Conservation (phyloP, 2,113 vertebrate genomes). For the Podocnemis expansa region DNA sequence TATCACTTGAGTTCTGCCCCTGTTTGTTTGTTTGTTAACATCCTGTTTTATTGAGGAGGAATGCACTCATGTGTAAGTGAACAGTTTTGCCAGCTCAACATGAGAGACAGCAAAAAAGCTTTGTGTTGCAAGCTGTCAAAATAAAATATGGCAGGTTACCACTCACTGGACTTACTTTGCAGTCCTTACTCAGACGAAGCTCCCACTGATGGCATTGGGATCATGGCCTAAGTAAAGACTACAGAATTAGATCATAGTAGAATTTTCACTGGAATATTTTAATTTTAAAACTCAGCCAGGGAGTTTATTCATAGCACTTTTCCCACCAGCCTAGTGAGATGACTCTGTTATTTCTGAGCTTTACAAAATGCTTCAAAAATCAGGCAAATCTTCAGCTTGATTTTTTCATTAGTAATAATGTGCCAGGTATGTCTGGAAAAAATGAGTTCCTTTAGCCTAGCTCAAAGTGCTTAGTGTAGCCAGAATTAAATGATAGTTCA, state of each 20-base stretch:
- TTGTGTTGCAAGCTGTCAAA: neutral
- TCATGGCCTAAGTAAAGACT: neutral
- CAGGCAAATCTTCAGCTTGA: neutral
- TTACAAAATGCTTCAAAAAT: neutral
- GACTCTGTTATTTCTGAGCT: neutral
- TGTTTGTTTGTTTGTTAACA: too few species aligned
- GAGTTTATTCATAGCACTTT: neutral
- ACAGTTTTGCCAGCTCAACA: too few species aligned
- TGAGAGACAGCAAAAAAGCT: too few species aligned
- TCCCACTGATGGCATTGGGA: neutral
- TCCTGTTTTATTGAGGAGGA: too few species aligned
- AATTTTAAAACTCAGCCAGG: neutral
- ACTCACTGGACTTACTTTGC: neutral
- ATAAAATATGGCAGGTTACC: neutral
- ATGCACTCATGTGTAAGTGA: too few species aligned
- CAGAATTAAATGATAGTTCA: neutral
- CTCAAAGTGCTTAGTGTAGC: neutral
- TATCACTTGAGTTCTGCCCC: neutral
- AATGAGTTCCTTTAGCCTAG: neutral
- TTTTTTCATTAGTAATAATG: neutral
- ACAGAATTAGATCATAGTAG: neutral
- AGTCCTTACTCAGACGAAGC: neutral
- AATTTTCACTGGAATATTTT: neutral
- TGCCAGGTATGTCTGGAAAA: neutral
- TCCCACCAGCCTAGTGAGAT: neutral